Base-by-base conservation (phyloP, 2,113 vertebrate genomes). In the Paramisgurnus dabryanus region DNA sequence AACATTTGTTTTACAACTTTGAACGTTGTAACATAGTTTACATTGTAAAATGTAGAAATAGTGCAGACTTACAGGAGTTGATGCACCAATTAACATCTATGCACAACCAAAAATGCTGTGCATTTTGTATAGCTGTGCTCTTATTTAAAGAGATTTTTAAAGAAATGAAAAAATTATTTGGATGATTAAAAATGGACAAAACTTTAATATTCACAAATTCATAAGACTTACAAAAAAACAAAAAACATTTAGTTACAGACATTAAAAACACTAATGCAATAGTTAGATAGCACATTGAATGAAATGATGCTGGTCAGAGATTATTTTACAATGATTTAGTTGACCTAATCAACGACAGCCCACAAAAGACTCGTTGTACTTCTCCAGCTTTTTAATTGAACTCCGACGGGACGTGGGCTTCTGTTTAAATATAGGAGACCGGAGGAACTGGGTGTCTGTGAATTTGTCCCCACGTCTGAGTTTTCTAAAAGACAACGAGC, bases 391-490 rank as follows among this genome's bases (percentile, higher is more conserved):
- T 84, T 87, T 92, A n/a, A 77, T 4, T 2, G 94, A 92, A 15
- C 0, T 79, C 4, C 7, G 63, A 0, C 73, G 58, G 8, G 72
- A 27, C 18, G 18, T 8, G 3, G 85, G 1, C 0, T 87, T 87
- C 77, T 87, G 77, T 81, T 96, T 96, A 87, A 95, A 98, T 89
- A 98, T 84, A 3, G 98, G 96, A 40, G 98, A 99, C 79, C 84
- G 50, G 84, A 99, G 92, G 88, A 99, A 98, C 79, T 89, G 83
- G 3, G 93, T 80, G 85, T 99, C 97, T 73, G 98, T 99, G 87
- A 94, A 96, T 18, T 94, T 95, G 86, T 98, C 98, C 12, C 98
- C 98, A 81, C 97, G 95, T 45, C 98, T 92, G 34, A 99, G 94
- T 87, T 98, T 99, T 90, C 98, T 99, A 57, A 64, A 70, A 85